A percentile compares a stretch with the other conserved stretches of the same genome.
Evolutionary conservation across 2,888 invertebrate species (phyloP).

Genomic region (Drosophila demipolita): DNA sequence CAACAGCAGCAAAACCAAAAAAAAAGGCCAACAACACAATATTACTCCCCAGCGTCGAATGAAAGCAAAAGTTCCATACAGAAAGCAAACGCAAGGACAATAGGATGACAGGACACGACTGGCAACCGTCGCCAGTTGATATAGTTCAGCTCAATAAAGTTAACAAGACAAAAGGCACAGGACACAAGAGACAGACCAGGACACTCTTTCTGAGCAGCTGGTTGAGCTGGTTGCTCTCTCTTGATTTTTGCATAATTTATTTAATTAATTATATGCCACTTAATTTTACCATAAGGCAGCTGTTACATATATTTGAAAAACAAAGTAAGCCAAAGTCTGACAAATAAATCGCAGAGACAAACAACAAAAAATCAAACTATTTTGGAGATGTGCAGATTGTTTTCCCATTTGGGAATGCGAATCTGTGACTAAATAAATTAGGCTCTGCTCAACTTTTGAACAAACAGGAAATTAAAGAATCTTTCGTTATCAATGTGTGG

Average conservation of each 20-base stretch:
- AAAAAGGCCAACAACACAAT: conserved; percentile 50
- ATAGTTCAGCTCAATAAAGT: conserved; percentile 54
- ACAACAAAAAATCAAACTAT: rapidly evolving
- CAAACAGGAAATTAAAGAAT: not conserved
- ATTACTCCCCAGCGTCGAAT: conserved; percentile 75
- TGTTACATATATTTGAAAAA: not conserved
- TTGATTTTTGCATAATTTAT: not conserved
- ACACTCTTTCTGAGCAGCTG: not conserved
- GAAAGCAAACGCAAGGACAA: conserved; percentile 13
- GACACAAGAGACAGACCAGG: conserved; percentile 4
- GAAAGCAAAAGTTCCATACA: conserved; percentile 81
- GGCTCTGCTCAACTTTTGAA: not conserved
- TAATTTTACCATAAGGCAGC: not conserved
- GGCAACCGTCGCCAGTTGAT: not conserved
- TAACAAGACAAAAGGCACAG: conserved; percentile 42
- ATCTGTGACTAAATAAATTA: not conserved
- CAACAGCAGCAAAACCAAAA: not conserved
- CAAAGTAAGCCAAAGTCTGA: not conserved
- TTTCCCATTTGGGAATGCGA: not conserved
- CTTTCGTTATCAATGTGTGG: not conserved
- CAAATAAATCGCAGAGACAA: not conserved
- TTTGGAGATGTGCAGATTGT: not conserved
- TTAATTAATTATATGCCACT: not conserved
- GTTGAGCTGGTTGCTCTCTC: not conserved
- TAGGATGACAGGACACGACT: not conserved